Evolutionary conservation across 2,797 vertebrate genomes (phyloP), one percentile per base, ranked within the genome.

Genomic region (Chelmon rostratus): DNA sequence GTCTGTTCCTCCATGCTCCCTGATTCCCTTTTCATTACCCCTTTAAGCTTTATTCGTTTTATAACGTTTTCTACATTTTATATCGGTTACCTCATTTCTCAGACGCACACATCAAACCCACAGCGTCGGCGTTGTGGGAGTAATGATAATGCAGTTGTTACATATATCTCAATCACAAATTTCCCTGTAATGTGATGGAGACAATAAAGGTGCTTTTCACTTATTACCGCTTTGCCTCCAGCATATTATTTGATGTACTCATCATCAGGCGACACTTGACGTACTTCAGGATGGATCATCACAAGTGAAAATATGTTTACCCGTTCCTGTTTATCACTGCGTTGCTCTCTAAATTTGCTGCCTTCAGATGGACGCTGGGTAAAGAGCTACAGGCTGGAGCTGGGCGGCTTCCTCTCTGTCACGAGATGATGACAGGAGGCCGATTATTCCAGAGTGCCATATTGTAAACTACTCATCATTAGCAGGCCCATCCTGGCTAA

Each of bases 401-500:
- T 70, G 74, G 78, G 72, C 28, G 63, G 65, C 40, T 93, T 94
- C 91, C 68, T 86, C 84, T 84, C 87, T 67, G 86, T 91, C 91
- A 88, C 81, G 18, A 47, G 70, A 86, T 23, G 81, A 88, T 86
- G 91, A 93, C 91, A 87, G 84, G 88, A 90, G 89, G 86, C 84
- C 82, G 78, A 93, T 93, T 90, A 93, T 77, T 82, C 83, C 53
- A 37, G 68, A 79, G 81, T 52, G 74, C 92, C 94, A 94, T 94
- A 94, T 94, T 94, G 94, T 91, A 94, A 94, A 94, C 89, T 93
- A 92, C 93, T 92, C 91, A 88, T 94, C 91, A 90, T 94, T 94
- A 94, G 85, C 25, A 19, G 82, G 86, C 87, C 83, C 86, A 90
- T 94, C 86, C 84, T 49, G 33, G 88, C 88, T 94, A 94, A 94